Conservation (phyloP, 2,888 invertebrate genomes). For the Sericinus montela region DNA sequence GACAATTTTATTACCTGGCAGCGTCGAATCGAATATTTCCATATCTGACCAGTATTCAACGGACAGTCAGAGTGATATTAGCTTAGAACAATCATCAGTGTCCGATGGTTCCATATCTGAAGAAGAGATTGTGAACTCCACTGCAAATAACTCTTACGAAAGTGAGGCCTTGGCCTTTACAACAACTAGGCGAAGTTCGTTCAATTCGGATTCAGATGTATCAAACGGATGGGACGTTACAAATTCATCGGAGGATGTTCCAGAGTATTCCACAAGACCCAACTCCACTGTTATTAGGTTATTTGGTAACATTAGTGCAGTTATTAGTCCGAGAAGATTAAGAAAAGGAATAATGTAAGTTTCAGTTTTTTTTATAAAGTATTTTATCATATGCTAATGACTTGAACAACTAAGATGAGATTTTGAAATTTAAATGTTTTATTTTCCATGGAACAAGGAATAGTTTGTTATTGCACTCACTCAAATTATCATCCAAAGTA, state of each 20-base stretch:
- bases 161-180: neutral
- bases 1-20: neutral
- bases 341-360: conserved; percentile 33
- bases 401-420: too few relatives aligned
- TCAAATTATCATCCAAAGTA: too few relatives aligned
- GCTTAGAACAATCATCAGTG: conserved; percentile 29
- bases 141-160: neutral
- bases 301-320: conserved; percentile 8
- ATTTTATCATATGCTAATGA: too few relatives aligned
- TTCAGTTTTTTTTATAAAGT: conserved; percentile 1
- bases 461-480: too few relatives aligned
- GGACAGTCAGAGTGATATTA: neutral
- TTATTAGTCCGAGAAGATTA: conserved; percentile 18
- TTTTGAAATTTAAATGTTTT: too few relatives aligned
- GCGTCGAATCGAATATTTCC: conserved; percentile 3
- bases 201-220: neutral
- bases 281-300: conserved; percentile 13
- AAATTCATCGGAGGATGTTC: conserved; percentile 32
- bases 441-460: too few relatives aligned
- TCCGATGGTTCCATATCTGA: conserved; percentile 21
- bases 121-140: neutral
- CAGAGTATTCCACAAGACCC: conserved; percentile 20
- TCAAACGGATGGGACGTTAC: conserved; percentile 27
- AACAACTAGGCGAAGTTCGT: neutral
- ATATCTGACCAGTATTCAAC: conserved; percentile 5